Base-by-base conservation (phyloP, 2,113 vertebrate species). In the Acrocephalus arundinaceus region DNA sequence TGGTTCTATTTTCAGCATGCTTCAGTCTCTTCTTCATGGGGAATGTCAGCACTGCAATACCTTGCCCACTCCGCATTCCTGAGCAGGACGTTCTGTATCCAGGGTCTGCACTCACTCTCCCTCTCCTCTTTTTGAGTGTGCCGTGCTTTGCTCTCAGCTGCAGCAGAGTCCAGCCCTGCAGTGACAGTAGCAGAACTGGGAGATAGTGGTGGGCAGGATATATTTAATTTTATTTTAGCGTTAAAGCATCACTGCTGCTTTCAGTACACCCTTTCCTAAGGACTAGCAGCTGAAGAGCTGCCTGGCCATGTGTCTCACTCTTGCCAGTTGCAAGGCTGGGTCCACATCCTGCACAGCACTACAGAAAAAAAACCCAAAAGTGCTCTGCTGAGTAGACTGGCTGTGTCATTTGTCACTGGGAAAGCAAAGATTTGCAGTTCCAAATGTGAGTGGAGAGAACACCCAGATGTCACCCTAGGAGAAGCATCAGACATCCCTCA, bases 1-100 rank as follows among this genome's bases (percentile, higher is more conserved):
- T 27, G 23, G 8, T 73, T 93, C 75, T 96, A 95, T 97, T 97
- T 97, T 88, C 75, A 93, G 87, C 30, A 54, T 6, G 45, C 74
- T 31, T 24, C 43, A 91, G 54, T 68, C 39, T 84, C 72, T 7
- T 82, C 27, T 86, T 65, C 46, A 11, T 7, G 46, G 82, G 63
- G 87, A 95, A 96, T 95, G 95, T 93, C 87, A 97, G 49, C 13
- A 10, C 25, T 25, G 66, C 58, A 73, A 27, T 45, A 72, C 20
- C n/a, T 83, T 91, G 58, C 59, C 62, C 49, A 68, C 2, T 1
- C 5, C 4, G 3, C 57, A 74, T 46, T 54, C 43, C 94, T 94
- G 66, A 71, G 43, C 16, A 67, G 88, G 71, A 72, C 41, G n/a
- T 82, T 82, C 58, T 51, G 30, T 83, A 67, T 37, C 35, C 33